Base-by-base conservation (phyloP, 2,888 invertebrate species). In the Balanococcus diminutus region DNA sequence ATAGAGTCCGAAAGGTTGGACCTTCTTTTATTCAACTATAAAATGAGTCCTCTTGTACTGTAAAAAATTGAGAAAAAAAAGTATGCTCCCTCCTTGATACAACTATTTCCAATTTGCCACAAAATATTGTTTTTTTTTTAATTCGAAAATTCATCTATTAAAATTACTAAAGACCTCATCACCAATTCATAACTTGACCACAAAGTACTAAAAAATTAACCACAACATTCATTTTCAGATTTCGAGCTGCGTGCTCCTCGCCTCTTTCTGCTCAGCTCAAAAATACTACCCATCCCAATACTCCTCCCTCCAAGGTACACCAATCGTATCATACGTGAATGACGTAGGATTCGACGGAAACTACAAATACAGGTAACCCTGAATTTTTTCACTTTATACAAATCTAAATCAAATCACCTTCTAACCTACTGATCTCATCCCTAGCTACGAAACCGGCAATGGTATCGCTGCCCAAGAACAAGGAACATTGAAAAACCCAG, bases 371-470 rank as follows among this genome's bases (percentile, higher is more conserved):
- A 79, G 75, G 84, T 84, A 25, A 51, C n/a, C n/a, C n/a, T 42
- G 5, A 82, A 9, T 25, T n/a, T 31, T 42, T 51, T 42, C n/a
- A 46, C 28, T 46, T 11, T 51, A 22, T 32, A 79, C 9, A 22
- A 11, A 39, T 22, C 19, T 42, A 22, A 28, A 31, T 5, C 28
- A 46, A 28, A n/a, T n/a, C n/a, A n/a, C n/a, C n/a, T n/a, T 11
- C 11, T 36, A 32, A 79, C 39, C 11, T n/a, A 46, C 39, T 81
- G 25, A 42, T 81, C 25, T 28, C 42, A 11, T 86, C 89, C 89
- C 87, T 88, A 93, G 93, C 88, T 95, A 94, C 88, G 94, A 95
- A 90, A 94, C 94, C 81, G 94, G 93, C 39, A 95, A 95, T 89
- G 95, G 95, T 9, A 95, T 95, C 87, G 91, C 91, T 11, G 94